Percentiles rank a stretch among this genome's conserved stretches.
Evolutionary conservation across 2,888 invertebrate species (phyloP).

Genomic region (Phyllotreta striolata): DNA sequence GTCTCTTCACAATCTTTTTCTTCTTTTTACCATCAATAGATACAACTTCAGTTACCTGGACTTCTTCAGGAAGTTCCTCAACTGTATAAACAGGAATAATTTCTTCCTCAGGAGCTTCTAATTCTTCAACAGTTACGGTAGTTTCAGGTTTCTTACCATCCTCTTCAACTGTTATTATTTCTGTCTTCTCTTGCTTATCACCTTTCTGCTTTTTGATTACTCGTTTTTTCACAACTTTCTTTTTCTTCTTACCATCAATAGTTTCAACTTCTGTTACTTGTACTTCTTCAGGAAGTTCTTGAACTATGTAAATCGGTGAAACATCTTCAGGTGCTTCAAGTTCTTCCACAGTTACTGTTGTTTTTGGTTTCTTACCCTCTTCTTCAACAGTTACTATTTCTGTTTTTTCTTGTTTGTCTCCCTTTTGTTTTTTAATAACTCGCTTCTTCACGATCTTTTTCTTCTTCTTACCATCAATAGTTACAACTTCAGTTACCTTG

Average conservation of each 20-base stretch:
- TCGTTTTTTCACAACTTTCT: conserved; percentile 50
- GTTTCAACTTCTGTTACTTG: conserved; percentile 45
- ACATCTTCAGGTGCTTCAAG: conserved; percentile 51
- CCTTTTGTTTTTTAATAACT: conserved; percentile 42
- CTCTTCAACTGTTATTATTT: conserved; percentile 58
- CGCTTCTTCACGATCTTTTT: conserved; percentile 54
- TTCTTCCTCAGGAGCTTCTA: conserved; percentile 46
- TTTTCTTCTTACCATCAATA: conserved; percentile 46
- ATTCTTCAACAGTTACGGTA: conserved; percentile 60
- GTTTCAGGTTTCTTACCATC: conserved; percentile 62
- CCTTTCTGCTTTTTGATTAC: conserved; percentile 58
- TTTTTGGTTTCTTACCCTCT: conserved; percentile 47
- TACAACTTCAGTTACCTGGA: conserved; percentile 49
- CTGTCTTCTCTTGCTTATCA: conserved; percentile 55
- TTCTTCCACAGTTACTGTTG: conserved; percentile 57
- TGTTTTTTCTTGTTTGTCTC: conserved; percentile 59
- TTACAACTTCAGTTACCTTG: conserved; percentile 50
- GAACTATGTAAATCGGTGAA: conserved; percentile 36
- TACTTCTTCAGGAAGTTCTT: conserved; percentile 51
- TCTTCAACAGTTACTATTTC: conserved; percentile 52
- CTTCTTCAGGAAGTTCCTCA: conserved; percentile 49
- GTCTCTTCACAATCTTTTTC: conserved; percentile 56
- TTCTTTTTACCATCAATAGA: conserved; percentile 58
- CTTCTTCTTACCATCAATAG: conserved; percentile 45
- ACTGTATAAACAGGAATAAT: conserved; percentile 25